Percentiles rank a stretch among this genome's conserved stretches.
Conservation (phyloP, 2,113 vertebrate genomes). For the Camelus bactrianus region DNA sequence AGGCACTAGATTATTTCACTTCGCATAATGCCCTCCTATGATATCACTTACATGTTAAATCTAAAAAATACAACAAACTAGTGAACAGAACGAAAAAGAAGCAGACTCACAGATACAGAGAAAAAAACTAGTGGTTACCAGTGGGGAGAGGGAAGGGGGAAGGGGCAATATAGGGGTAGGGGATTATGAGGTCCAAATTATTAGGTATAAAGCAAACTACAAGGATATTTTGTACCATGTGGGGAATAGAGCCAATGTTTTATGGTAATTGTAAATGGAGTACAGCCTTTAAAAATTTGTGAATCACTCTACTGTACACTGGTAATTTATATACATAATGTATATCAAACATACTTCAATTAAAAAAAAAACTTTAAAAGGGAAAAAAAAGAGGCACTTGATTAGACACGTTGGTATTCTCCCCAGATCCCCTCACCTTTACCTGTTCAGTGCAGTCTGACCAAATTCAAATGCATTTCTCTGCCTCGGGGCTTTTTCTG, state of each 20-base stretch:
- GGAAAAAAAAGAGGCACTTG: neutral
- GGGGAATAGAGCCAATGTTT: neutral
- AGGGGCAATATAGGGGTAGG: neutral
- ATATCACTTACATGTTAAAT: neutral
- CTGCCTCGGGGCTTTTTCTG: neutral
- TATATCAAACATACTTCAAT: neutral
- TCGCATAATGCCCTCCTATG: neutral
- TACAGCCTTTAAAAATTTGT: neutral
- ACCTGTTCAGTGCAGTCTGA: neutral
- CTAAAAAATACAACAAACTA: neutral
- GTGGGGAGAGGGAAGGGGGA: neutral
- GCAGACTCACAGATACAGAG: neutral
- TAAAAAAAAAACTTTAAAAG: neutral
- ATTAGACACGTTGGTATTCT: neutral
- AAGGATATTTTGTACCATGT: neutral
- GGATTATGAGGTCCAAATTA: neutral
- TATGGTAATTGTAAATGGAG: neutral
- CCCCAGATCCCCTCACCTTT: neutral
- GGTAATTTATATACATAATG: neutral
- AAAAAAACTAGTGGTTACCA: neutral
- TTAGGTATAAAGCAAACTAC: neutral
- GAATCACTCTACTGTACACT: neutral
- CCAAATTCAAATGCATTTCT: neutral
- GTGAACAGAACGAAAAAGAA: neutral
- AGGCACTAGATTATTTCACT: neutral